These are phyloP conservation scores for Melanogrammus aeglefinus DNA, from an alignment of 2,797 vertebrate species.

Conservation along the genomic window DNA sequence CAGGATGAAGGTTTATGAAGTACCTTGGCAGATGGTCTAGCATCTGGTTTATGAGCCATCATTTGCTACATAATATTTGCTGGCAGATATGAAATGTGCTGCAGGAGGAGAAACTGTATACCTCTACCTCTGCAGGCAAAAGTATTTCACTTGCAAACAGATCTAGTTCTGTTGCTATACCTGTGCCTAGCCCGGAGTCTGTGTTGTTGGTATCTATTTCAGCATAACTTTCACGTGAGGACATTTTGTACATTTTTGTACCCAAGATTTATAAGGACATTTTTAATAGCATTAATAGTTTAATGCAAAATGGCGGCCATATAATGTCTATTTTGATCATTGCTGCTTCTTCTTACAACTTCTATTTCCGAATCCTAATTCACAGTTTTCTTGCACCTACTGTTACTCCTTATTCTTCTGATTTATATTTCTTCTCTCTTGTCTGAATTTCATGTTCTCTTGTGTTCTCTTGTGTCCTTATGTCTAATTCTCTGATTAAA, in stretches of 20 bases:
- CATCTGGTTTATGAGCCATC: slow-evolving; percentile 72
- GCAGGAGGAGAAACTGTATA: slow-evolving; percentile 58
- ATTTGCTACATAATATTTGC: slow-evolving; percentile 69
- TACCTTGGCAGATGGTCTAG: slow-evolving; percentile 74
- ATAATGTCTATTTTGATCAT: slow-evolving; percentile 25
- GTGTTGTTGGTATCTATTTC: background rate
- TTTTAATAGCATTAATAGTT: background rate
- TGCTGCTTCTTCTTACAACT: slow-evolving; percentile 33
- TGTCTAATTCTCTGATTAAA: slow-evolving; percentile 60
- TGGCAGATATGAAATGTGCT: slow-evolving; percentile 59
- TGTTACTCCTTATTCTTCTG: slow-evolving; percentile 23
- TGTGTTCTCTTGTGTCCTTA: slow-evolving; percentile 27
- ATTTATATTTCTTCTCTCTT: slow-evolving; percentile 34
- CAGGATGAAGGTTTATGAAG: slow-evolving; percentile 59
- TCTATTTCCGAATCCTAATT: slow-evolving; percentile 40
- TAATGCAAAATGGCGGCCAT: background rate
- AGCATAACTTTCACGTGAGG: slow-evolving; percentile 44
- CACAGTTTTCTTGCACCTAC: slow-evolving; percentile 8
- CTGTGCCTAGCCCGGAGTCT: background rate
- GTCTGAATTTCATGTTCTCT: slow-evolving; percentile 36
- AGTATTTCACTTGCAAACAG: slow-evolving; percentile 28
- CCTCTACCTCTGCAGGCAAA: slow-evolving; percentile 49
- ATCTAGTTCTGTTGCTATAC: slow-evolving; percentile 2
- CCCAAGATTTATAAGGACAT: background rate
- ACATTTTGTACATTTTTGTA: slow-evolving; percentile 39